Evolutionary conservation across 2,888 invertebrate genomes (phyloP).

Genomic region (Caenorhabditis afra): DNA sequence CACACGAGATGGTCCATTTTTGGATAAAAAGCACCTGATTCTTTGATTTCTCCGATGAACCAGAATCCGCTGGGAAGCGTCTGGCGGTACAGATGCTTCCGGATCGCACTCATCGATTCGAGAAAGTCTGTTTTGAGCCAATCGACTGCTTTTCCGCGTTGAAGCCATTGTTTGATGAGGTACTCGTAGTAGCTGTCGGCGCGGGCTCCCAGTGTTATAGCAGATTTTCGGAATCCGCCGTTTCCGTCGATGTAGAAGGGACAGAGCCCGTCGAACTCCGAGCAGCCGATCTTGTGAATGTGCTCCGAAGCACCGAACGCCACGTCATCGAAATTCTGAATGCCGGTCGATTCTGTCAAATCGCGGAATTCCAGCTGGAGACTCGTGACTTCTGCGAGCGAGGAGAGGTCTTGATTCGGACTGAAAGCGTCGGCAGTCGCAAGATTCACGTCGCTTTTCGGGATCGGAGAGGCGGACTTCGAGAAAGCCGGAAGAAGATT

Average conservation of each 20-base stretch:
- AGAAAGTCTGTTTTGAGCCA: constrained; percentile 80
- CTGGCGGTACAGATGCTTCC: constrained; percentile 66
- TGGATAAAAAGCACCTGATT: constrained; percentile 89
- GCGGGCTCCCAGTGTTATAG: constrained; percentile 95
- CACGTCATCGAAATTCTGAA: constrained; percentile 90
- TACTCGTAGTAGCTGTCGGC: constrained; percentile 99
- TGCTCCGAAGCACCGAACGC: constrained; percentile 90
- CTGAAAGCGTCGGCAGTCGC: constrained; percentile 42
- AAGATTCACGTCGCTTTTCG: constrained; percentile 96
- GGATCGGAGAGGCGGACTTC: constrained; percentile 82
- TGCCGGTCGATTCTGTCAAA: constrained; percentile 88
- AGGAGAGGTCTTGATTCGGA: constrained; percentile 92
- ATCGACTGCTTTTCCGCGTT: constrained; percentile 88
- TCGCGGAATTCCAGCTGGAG: constrained; percentile 97
- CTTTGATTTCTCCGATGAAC: constrained; percentile 93
- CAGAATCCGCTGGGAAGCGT: constrained; percentile 88
- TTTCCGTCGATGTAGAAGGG: constrained; percentile 96
- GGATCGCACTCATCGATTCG: constrained; percentile 72
- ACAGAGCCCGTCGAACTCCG: constrained; percentile 94
- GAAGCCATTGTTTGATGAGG: constrained; percentile 96
- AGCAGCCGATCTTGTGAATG: constrained; percentile 86
- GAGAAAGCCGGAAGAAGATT: constrained; percentile 70
- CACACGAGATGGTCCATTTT: constrained; percentile 99
- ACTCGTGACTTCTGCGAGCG: constrained; percentile 96
- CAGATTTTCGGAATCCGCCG: constrained; percentile 88